Evolutionary conservation across 2,797 vertebrate species (phyloP).

Genomic region (Eulemur rubriventer): DNA sequence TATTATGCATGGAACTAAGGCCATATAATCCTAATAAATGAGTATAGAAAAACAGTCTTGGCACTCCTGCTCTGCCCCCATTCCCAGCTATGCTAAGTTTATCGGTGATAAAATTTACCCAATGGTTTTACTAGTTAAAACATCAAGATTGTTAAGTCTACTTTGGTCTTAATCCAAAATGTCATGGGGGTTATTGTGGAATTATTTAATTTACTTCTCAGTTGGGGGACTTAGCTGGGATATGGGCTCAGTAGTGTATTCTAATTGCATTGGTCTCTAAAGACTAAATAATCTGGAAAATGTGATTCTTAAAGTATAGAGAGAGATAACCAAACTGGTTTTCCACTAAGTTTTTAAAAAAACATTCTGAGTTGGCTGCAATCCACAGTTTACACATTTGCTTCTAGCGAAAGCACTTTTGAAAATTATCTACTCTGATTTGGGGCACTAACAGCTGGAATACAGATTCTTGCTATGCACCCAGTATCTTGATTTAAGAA

Average conservation of each 20-base stretch:
- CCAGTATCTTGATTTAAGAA: not conserved
- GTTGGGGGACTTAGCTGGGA: not conserved
- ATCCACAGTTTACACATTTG: not conserved
- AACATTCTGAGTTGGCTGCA: not conserved
- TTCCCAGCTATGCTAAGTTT: not conserved
- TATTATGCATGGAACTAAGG: not conserved
- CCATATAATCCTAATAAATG: not conserved
- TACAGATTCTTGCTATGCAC: not conserved
- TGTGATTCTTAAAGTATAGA: not conserved
- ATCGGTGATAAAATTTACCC: not conserved
- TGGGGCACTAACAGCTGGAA: not conserved
- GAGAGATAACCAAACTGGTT: not conserved
- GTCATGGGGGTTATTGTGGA: not conserved
- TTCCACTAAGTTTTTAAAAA: not conserved
- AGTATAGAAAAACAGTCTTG: not conserved
- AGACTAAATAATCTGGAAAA: not conserved
- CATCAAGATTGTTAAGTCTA: not conserved
- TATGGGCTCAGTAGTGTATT: not conserved
- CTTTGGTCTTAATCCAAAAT: not conserved
- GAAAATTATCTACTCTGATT: not conserved
- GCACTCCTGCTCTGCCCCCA: not conserved
- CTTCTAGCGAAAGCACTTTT: not conserved
- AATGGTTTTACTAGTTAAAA: not conserved
- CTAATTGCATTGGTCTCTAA: not conserved
- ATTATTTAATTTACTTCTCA: slow-evolving; percentile 8